Evolutionary conservation across 2,888 invertebrate genomes (phyloP).

Genomic region (Chloroclysta siterata): DNA sequence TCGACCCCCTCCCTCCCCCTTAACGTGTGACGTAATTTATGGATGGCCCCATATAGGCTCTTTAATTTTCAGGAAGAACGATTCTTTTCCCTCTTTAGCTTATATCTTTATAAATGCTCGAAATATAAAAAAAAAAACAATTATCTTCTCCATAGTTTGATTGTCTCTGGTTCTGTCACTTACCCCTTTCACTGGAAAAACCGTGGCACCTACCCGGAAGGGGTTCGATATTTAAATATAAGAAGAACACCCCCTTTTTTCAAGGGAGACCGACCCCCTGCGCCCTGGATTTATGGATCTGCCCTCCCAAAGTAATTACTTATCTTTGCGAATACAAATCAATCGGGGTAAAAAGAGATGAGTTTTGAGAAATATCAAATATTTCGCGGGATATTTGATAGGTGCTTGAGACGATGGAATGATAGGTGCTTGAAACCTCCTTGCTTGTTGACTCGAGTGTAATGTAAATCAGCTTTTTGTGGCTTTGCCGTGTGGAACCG

Average conservation of each 20-base stretch:
- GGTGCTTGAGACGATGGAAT: conserved; percentile 26
- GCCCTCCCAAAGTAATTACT: conserved; percentile 81
- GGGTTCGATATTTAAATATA: conserved; percentile 85
- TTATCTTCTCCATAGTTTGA: conserved; percentile 47
- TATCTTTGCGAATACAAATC: conserved; percentile 84
- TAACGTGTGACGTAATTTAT: too few relatives aligned
- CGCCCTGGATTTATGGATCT: conserved; percentile 82
- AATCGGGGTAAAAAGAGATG: conserved; percentile 68
- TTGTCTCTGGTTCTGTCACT: conserved; percentile 82
- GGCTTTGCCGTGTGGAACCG: background rate
- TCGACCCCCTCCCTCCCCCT: too few relatives aligned
- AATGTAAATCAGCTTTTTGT: conserved; percentile 20
- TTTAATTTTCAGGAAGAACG: too few relatives aligned
- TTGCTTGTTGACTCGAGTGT: conserved; percentile 17
- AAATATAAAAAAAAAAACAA: conserved; percentile 19
- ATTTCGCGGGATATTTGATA: conserved; percentile 40
- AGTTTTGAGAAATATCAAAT: conserved; percentile 45
- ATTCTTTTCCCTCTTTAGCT: too few relatives aligned
- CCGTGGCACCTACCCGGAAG: conserved; percentile 85
- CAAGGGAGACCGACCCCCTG: conserved; percentile 66
- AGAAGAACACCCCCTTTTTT: conserved; percentile 84
- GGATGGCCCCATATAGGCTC: too few relatives aligned
- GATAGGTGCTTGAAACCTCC: conserved; percentile 18
- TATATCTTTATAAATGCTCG: too few relatives aligned
- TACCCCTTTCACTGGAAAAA: conserved; percentile 85